Base-by-base conservation (phyloP, 2,888 invertebrate genomes). In the Limnephilus rhombicus region DNA sequence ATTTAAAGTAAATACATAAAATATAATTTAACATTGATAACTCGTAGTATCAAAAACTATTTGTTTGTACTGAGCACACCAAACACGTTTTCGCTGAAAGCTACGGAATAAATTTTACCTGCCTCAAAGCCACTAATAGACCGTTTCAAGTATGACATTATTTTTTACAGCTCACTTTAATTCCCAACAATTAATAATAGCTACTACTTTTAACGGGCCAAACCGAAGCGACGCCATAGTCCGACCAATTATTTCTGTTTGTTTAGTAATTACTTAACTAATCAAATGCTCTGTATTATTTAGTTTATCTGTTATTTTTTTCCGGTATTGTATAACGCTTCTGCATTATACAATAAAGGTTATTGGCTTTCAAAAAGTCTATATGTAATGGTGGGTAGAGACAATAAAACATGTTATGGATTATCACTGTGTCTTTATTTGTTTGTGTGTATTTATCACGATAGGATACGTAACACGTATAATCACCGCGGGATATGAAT, bases 241-340 rank as follows among this genome's bases (percentile, higher is more conserved):
- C 4, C 3, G 85, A 9, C 85, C 85, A 85, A 85, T 45, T 85
- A 85, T 41, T 85, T 15, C 41, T 85, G 85, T 85, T 85, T 85
- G 85, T 45, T 45, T 45, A 24, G 85, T 85, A 85, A 85, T 85
- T 85, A 45, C 85, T 85, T 41, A 85, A 45, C n/a, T 85, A 85
- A 85, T 45, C 13, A 85, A 45, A 45, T 18, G 34, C 18, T 83
- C 37, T 3, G 34, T 37, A 24, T 34, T 83, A 83, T 83, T 13
- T 83, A 37, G 9, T 83, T 83, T 37, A 0, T 29, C 31, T 9
- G 24, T 34, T 34, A 83, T 45, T 45, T 45, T 0, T 49, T 83
- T 37, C 34, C 15, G 31, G 34, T 34, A 83, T n/a, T n/a, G n/a
- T n/a, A 83, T 18, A 37, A 34, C 34, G 31, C 34, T 5, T 83